These are phyloP conservation scores for Ursus arctos DNA, from an alignment of 2,113 vertebrate species.

Conservation along the genomic window DNA sequence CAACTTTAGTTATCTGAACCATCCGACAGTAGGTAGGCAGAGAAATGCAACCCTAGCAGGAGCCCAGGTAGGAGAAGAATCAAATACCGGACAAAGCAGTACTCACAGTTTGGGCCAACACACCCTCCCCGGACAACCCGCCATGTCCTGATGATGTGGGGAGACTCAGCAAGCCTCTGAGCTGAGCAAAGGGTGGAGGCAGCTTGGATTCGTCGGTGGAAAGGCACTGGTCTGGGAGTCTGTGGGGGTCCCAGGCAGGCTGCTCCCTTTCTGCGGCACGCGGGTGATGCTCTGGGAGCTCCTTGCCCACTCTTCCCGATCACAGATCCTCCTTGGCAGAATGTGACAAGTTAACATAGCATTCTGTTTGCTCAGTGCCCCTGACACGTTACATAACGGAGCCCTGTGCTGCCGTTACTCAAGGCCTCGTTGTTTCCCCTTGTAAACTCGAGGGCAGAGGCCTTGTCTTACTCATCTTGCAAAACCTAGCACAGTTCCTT, in stretches of 20 bases:
- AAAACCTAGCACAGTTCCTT: constrained; percentile 1
- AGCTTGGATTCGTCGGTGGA: rapidly evolving
- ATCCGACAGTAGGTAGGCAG: not conserved
- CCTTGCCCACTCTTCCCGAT: not conserved
- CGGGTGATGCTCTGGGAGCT: not conserved
- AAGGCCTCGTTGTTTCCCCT: constrained; percentile 37
- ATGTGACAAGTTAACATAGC: not conserved
- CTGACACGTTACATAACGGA: not conserved
- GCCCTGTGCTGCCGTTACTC: not conserved
- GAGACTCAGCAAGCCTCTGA: not conserved
- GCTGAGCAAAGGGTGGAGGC: not conserved
- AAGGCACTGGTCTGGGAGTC: not conserved
- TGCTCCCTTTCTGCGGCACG: no score
- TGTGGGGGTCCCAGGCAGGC: no score
- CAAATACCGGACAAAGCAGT: not conserved
- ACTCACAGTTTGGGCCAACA: not conserved
- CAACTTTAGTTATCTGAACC: not conserved
- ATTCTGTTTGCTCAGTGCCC: not conserved
- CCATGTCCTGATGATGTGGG: not conserved
- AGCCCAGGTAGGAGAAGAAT: not conserved
- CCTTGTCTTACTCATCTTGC: constrained; percentile 50
- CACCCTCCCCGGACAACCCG: not conserved
- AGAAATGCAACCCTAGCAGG: not conserved
- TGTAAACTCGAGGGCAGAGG: constrained; percentile 67
- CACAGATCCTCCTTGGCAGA: not conserved